Evolutionary conservation across 2,113 vertebrate genomes (phyloP).

Genomic region (Cisticola juncidis): DNA sequence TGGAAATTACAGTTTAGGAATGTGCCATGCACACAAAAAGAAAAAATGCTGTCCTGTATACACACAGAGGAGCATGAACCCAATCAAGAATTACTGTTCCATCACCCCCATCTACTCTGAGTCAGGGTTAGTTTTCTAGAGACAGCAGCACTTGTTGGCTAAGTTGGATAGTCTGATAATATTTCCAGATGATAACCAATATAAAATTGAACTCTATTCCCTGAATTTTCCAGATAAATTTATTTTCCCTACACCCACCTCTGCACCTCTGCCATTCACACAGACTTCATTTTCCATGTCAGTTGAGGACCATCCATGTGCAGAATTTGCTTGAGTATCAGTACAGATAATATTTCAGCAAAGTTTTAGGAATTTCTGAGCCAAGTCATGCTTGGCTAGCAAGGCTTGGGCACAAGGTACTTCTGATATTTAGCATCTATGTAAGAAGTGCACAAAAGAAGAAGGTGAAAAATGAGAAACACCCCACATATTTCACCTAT

Average conservation of each 20-base stretch:
- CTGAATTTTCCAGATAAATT: background rate
- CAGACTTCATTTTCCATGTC: background rate
- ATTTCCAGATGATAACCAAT: background rate
- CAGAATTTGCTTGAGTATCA: background rate
- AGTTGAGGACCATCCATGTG: rapidly evolving
- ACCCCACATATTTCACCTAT: rapidly evolving
- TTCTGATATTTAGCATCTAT: background rate
- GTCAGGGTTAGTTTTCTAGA: background rate
- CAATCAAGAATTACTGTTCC: background rate
- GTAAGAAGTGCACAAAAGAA: background rate
- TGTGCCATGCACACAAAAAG: conserved; percentile 27
- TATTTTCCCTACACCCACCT: background rate
- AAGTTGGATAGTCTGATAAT: background rate
- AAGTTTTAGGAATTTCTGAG: background rate
- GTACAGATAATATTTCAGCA: background rate
- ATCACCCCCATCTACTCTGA: background rate
- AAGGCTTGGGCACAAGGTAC: background rate
- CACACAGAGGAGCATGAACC: background rate
- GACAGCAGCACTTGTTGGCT: background rate
- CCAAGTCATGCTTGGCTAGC: background rate
- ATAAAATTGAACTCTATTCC: rapidly evolving
- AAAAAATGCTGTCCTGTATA: background rate
- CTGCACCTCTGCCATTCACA: background rate
- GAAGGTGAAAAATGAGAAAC: background rate
- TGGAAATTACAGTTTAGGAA: conserved; percentile 25